Percentiles rank a stretch among this genome's conserved stretches.
phyloP scores from a whole-genome alignment of 2,888 invertebrate species.

The Cryptocephalus primarius region DNA sequence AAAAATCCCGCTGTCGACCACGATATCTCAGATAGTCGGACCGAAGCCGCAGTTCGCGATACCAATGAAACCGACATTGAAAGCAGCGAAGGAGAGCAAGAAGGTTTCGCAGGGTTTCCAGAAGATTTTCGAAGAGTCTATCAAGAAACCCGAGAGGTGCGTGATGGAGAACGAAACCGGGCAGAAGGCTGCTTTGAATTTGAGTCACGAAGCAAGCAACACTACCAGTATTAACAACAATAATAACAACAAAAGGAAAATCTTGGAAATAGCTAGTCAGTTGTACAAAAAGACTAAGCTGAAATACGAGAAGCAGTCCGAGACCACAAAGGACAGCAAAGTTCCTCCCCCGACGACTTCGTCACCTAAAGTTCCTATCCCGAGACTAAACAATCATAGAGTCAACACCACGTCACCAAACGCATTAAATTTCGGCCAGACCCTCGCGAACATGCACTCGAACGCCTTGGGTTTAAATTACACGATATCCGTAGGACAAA shows the following conservation, averaged over 20 bases:
- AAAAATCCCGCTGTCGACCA: slow-evolving; percentile 22
- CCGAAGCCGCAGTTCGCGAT: slow-evolving; percentile 19
- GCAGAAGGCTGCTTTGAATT: slow-evolving; percentile 11
- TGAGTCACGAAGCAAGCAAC: slow-evolving; percentile 8
- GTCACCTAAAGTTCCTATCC: slow-evolving; percentile 25
- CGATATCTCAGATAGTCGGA: slow-evolving; percentile 19
- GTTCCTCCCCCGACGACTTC: background rate
- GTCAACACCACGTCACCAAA: slow-evolving; percentile 6
- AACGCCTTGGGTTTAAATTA: slow-evolving; percentile 33
- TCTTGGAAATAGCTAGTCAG: slow-evolving; percentile 32
- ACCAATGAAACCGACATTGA: slow-evolving; percentile 17
- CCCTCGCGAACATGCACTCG: slow-evolving; percentile 26
- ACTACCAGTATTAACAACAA: slow-evolving; percentile 1
- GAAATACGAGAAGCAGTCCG: slow-evolving; percentile 18
- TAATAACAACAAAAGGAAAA: slow-evolving; percentile 22
- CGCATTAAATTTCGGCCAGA: slow-evolving; percentile 15
- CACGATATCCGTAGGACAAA: slow-evolving; percentile 27
- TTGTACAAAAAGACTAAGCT: slow-evolving; percentile 30
- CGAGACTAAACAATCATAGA: slow-evolving; percentile 22
- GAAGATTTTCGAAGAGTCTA: slow-evolving; percentile 36
- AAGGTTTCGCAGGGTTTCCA: slow-evolving; percentile 30
- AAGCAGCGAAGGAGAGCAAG: slow-evolving; percentile 14
- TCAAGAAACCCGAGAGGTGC: slow-evolving; percentile 21
- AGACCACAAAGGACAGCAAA: background rate
- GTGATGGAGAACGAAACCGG: slow-evolving; percentile 6